Percentiles rank a stretch among this genome's conserved stretches.
Conservation (phyloP, 2,113 vertebrate genomes). For the Aldabrachelys gigantea region DNA sequence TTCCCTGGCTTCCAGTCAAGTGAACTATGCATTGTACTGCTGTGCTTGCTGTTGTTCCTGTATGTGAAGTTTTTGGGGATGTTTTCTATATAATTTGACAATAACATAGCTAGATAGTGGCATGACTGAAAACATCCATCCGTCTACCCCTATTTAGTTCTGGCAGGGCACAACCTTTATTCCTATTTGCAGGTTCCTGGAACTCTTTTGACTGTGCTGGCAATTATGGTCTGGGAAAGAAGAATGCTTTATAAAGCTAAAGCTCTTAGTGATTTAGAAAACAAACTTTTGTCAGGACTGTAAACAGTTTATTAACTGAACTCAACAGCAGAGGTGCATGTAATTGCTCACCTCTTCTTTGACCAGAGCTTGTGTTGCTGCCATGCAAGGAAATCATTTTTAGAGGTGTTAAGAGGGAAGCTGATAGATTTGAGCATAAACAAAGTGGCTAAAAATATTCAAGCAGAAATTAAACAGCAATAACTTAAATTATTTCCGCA, state of each 20-base stretch:
- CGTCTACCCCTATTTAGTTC: not conserved
- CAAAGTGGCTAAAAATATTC: not conserved
- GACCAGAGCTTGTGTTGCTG: not conserved
- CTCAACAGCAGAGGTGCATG: not conserved
- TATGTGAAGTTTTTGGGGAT: not conserved
- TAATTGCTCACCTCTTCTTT: not conserved
- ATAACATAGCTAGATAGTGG: not conserved
- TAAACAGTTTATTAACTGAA: not conserved
- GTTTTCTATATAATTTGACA: not conserved
- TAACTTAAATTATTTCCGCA: not conserved
- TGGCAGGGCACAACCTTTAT: not conserved
- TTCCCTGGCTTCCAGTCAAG: accelerated
- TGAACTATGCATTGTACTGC: not conserved
- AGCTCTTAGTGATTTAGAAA: not conserved
- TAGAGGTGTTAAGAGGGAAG: not conserved
- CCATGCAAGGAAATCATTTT: not conserved
- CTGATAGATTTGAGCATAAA: not conserved
- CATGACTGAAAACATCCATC: not conserved
- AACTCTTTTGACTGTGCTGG: not conserved
- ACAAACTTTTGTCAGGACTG: not conserved
- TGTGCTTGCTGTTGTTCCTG: not conserved
- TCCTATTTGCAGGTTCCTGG: not conserved
- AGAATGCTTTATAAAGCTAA: not conserved
- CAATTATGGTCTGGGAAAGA: not conserved
- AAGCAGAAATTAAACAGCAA: slow-evolving; percentile 18